Base-by-base conservation (phyloP, 2,888 invertebrate genomes). In the Dione juno region DNA sequence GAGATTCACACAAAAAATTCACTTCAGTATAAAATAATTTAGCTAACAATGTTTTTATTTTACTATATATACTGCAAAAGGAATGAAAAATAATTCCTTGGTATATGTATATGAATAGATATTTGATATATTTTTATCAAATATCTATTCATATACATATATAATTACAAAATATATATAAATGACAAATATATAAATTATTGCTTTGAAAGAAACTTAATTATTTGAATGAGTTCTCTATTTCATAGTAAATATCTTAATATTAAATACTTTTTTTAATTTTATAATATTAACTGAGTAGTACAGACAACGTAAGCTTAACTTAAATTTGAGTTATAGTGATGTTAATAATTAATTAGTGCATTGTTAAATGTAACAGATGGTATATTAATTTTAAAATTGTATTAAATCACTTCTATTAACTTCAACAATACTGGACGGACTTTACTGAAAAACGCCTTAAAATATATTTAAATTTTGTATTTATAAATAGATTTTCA, bases 1-100 rank as follows among this genome's bases (percentile, higher is more conserved):
- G 69, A 69, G 69, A 69, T 69, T 69, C 69, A 41, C n/a, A 48
- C 21, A 63, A 45, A 63, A 68, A 69, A 64, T 64, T 69, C 57
- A 14, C 6, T 14, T 37, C 35, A 21, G 35, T 41, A 11, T 10
- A 28, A 11, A 21, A 21, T 52, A 11, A 52, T 11, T 11, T 2
- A 5, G n/a, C n/a, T n/a, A 3, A 28, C 5, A 28, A 28, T 3
- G 3, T 28, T 21, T 43, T 43, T 43, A 13, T 43, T 43, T 43
- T 43, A 43, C 43, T 13, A 43, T 13, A 2, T 43, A 11, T 43
- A 43, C 3, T 43, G 13, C 11, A 43, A 43, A 43, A 43, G 43
- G 43, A 43, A 43, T 43, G 13, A 13, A 13, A 13, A 43, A 43
- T 43, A 13, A 43, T 1, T 43, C 13, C 2, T n/a, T n/a, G n/a